Percentiles rank a stretch among this genome's conserved stretches.
phyloP scores from a whole-genome alignment of 1,140 invertebrate genomes.

The Pantala flavescens region DNA sequence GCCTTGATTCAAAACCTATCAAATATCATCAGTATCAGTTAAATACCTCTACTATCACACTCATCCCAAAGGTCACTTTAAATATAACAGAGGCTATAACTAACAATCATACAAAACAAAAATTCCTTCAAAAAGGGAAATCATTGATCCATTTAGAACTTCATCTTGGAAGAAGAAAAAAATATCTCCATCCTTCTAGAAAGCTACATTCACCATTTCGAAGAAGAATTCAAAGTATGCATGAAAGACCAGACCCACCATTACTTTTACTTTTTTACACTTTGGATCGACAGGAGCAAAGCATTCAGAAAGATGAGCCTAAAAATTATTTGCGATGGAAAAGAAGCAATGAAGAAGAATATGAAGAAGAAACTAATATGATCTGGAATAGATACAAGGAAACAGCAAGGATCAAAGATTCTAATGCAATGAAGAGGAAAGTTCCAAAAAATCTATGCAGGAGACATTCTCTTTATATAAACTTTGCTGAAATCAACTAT shows the following conservation, averaged over 20 bases:
- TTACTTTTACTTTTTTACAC: neutral
- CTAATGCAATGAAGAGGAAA: conserved; percentile 21
- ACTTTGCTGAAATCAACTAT: conserved; percentile 51
- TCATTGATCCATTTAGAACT: neutral
- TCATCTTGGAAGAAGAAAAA: neutral
- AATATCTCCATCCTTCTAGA: neutral
- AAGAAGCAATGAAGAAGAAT: conserved; percentile 23
- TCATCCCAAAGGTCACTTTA: neutral
- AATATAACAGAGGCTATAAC: neutral
- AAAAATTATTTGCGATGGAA: neutral
- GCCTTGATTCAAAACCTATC: neutral
- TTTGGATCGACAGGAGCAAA: neutral
- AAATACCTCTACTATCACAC: neutral
- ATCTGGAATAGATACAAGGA: conserved; percentile 17
- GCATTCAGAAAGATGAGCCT: neutral
- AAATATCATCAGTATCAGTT: neutral
- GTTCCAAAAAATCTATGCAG: conserved; percentile 44
- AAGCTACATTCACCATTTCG: neutral
- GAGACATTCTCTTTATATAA: conserved; percentile 44
- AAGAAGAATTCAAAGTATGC: neutral
- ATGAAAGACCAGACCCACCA: neutral
- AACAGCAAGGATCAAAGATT: neutral
- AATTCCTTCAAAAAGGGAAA: too few species aligned
- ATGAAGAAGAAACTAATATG: conserved; percentile 27
- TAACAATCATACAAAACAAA: too few species aligned